Evolutionary conservation across 1,140 invertebrate genomes (phyloP).

Genomic region (Aphelenchoides besseyi): DNA sequence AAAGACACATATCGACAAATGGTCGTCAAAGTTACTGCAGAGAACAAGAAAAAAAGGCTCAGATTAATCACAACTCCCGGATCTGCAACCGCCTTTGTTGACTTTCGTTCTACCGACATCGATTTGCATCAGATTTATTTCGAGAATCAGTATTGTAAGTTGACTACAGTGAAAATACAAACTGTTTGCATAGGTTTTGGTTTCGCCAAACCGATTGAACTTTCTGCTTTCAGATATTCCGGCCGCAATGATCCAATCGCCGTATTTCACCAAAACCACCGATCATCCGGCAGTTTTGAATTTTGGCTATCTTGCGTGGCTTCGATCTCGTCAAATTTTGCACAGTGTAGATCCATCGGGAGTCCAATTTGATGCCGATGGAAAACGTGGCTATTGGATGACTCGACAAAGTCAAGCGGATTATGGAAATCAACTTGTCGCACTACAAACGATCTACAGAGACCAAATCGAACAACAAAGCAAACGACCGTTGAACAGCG

Average conservation of each 20-base stretch:
- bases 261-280: not conserved
- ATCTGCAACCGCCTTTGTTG: not conserved
- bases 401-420: not conserved
- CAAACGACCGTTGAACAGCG: not conserved
- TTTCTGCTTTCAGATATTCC: not conserved
- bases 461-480: not conserved
- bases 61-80: not conserved
- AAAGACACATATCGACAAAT: not conserved
- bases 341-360: not conserved
- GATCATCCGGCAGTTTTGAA: not conserved
- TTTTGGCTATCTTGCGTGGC: not conserved
- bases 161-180: not conserved
- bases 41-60: not conserved
- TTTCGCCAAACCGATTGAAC: not conserved
- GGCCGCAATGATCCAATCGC: not conserved
- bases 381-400: not conserved
- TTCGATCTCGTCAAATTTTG: not conserved
- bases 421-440: not conserved
- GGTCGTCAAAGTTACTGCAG: not conserved
- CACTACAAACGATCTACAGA: not conserved
- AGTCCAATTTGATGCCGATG: not conserved
- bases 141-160: not conserved
- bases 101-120: not conserved
- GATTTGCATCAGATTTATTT: not conserved
- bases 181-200: not conserved